Base-by-base conservation (phyloP, 2,888 invertebrate genomes). In the Agrotis puta region DNA sequence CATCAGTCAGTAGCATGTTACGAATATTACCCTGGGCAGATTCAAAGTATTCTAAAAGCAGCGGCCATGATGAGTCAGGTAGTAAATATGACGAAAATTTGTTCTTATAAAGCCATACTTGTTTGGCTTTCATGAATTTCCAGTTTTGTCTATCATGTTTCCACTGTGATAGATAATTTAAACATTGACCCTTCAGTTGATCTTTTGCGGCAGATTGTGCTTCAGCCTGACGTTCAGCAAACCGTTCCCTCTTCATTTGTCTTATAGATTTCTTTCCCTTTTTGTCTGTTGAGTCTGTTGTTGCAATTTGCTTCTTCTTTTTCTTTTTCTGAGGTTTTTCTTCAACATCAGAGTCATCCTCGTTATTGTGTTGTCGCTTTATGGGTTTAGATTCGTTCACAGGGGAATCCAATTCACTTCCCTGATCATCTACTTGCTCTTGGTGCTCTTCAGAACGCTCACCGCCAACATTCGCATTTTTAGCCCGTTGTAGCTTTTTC, bases 91-190 rank as follows among this genome's bases (percentile, higher is more conserved):
- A 92, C 73, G 97, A 97, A 81, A 98, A 97, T 84, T 98, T 97
- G 85, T 98, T 96, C 79, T 97, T 97, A 82, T 97, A 97, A 63
- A 98, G 93, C 97, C 98, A 98, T n/a, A 97, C 97, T 93, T 98
- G 98, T 74, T 97, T 97, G 2, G 97, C 92, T 91, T 98, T 98
- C 92, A 97, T 97, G 89, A 98, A 98, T 91, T 98, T 98, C 98
- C 98, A 98, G 84, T 97, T 97, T 57, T 92, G 92, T 79, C 93
- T 96, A 74, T 97, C 96, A 88, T 98, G 96, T 90, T 98, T 97
- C 98, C 98, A 98, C 87, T 97, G 97, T 2, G 97, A 97, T 64
- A 98, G 89, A 88, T 98, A 98, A 86, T 95, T 97, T 22, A 97
- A 92, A 73, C 97, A 97, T 74, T 97, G 97, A 57, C 96, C 92